Evolutionary conservation across 2,113 vertebrate species (phyloP), one percentile per base, ranked within the genome.

Genomic region (Anhinga rufa): DNA sequence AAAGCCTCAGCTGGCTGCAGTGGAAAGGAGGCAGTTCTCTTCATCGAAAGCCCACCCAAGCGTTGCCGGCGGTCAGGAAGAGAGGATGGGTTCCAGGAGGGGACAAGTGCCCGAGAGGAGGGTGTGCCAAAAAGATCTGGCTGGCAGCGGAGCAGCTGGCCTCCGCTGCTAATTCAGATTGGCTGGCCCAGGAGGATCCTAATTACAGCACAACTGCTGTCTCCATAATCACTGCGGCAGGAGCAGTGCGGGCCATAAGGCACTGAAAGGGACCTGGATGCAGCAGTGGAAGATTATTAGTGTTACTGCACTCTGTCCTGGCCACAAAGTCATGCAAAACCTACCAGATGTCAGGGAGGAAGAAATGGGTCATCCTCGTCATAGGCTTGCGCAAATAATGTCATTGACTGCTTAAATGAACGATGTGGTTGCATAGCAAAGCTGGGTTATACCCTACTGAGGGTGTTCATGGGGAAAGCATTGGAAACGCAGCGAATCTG

Each of bases 171-270:
- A 71, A 65, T 55, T 77, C 96, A 97, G 97, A 97, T 68, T 95
- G 98, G 90, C 96, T 88, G 94, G 92, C 97, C 97, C 97, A 88
- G 87, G 97, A 98, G 98, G 96, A 93, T 97, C 97, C 97, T 98
- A 97, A 98, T 98, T 97, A 95, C 74, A 52, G 77, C 84, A 87
- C 97, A 97, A 97, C 96, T 95, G 97, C 97, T 96, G 97, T 90
- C 93, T 96, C 97, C 93, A 42, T 96, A 96, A 96, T 98, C 95
- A 58, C 84, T 76, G 95, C 66, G 96, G 97, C 94, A 97, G 96
- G 96, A 97, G 97, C 68, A 24, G 83, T 1, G 69, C 1, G 49
- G 97, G 96, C 97, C 82, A 74, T 95, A 97, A 97, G 96, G 96
- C 49, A 58, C 58, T 48, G 81, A 93, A 71, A 76, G 93, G 91